A percentile compares a stretch with the other conserved stretches of the same genome.
These are phyloP conservation scores for Slavum lentiscoides DNA, from an alignment of 2,888 invertebrate species.

Conservation along the genomic window DNA sequence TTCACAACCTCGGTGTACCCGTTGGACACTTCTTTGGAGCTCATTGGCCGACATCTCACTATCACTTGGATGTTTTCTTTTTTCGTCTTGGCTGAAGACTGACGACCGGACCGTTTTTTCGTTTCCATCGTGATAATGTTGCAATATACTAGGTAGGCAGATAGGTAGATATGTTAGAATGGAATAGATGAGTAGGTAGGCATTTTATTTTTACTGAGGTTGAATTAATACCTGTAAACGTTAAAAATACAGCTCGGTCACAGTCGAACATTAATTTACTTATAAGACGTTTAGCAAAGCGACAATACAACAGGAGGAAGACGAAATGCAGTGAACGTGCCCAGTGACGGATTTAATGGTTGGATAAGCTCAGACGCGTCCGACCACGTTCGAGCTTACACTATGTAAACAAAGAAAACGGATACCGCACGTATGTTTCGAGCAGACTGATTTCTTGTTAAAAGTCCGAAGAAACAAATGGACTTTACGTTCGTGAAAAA, in stretches of 20 bases:
- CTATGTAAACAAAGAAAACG: too few relatives aligned
- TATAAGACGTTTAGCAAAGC: constrained; percentile 16
- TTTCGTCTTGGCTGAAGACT: constrained; percentile 45
- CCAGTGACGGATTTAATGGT: too few relatives aligned
- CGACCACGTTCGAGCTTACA: too few relatives aligned
- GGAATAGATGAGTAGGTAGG: neutral
- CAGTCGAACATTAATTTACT: constrained; percentile 16
- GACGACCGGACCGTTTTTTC: constrained; percentile 29
- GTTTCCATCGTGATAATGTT: constrained; percentile 2
- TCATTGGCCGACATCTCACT: constrained; percentile 94
- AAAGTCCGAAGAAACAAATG: too few relatives aligned
- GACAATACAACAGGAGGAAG: neutral
- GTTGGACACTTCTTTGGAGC: constrained; percentile 77
- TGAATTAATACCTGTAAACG: constrained; percentile 40
- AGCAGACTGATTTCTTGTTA: too few relatives aligned
- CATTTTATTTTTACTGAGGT: constrained; percentile 17
- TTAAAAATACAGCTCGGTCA: constrained; percentile 48
- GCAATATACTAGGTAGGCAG: constrained; percentile 27
- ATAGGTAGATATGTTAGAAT: neutral
- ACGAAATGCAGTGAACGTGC: neutral
- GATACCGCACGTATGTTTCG: too few relatives aligned
- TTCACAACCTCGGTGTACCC: constrained; percentile 77
- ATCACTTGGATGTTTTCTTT: constrained; percentile 95
- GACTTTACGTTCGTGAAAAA: too few relatives aligned
- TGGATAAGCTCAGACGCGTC: too few relatives aligned